Evolutionary conservation across 2,888 invertebrate species (phyloP).

Genomic region (Cephus pulcher): DNA sequence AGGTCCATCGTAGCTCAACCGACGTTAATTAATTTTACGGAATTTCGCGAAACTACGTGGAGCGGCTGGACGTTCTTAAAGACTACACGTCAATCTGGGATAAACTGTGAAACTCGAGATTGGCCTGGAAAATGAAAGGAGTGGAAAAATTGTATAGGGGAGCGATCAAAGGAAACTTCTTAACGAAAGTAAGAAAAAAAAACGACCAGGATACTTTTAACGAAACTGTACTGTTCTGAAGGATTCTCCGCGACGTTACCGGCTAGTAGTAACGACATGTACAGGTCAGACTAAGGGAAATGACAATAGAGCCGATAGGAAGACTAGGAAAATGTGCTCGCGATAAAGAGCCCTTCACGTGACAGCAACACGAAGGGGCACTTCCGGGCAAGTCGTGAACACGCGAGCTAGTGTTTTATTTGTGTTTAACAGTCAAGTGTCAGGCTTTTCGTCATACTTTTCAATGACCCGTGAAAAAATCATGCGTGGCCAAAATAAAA

Average conservation of each 20-base stretch:
- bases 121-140: background rate
- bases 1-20: slow-evolving; percentile 15
- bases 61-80: background rate
- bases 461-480: background rate
- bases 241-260: no score
- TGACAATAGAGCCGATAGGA: background rate
- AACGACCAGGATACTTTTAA: no score
- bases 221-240: background rate
- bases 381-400: background rate
- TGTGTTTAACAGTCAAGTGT: background rate
- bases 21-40: slow-evolving; percentile 41
- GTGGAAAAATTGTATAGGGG: fast-evolving
- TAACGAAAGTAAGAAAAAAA: background rate
- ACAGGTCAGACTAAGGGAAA: background rate
- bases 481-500: background rate
- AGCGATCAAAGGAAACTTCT: background rate
- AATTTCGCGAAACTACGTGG: background rate
- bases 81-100: background rate
- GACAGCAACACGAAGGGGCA: background rate
- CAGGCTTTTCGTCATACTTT: no score
- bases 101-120: background rate
- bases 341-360: background rate
- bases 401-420: background rate
- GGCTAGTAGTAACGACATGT: background rate
- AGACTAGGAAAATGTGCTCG: background rate